Percentiles rank a stretch among this genome's conserved stretches.
Evolutionary conservation across 2,797 vertebrate genomes (phyloP).

Genomic region (Epinephelus coioides): DNA sequence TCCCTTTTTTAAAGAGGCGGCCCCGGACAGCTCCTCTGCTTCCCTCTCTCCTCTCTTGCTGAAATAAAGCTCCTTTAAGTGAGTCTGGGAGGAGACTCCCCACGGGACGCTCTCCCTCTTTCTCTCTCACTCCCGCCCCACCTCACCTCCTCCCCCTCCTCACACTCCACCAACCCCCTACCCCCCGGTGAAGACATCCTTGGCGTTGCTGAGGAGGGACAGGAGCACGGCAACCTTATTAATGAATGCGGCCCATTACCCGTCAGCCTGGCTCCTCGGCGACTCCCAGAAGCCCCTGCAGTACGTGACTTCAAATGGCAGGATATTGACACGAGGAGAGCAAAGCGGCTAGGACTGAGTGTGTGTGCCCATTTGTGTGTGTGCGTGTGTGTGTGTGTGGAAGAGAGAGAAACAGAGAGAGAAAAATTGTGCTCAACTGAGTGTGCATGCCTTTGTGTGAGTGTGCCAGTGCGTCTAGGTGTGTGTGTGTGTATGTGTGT

Average conservation of each 20-base stretch:
- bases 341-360: conserved; percentile 83
- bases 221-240: conserved; percentile 97
- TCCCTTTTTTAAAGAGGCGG: conserved; percentile 77
- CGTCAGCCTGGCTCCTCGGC: conserved; percentile 98
- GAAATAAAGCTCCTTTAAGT: conserved; percentile 99
- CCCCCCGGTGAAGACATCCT: conserved; percentile 90
- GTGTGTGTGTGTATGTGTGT: conserved; percentile 62
- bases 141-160: conserved; percentile 68
- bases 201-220: conserved; percentile 96
- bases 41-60: conserved; percentile 92
- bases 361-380: conserved; percentile 56
- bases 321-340: conserved; percentile 99
- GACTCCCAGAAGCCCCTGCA: conserved; percentile 97
- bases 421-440: conserved; percentile 81
- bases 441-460: conserved; percentile 77
- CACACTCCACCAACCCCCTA: conserved; percentile 72
- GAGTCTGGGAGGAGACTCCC: conserved; percentile 91
- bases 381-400: conserved; percentile 61
- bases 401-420: conserved; percentile 75
- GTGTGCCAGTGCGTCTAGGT: conserved; percentile 67
- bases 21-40: conserved; percentile 85
- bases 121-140: conserved; percentile 55
- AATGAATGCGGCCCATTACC: conserved; percentile 99
- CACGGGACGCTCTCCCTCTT: conserved; percentile 70
- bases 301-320: conserved; percentile 99